phyloP scores from a whole-genome alignment of 1,140 invertebrate species.

The Formica selysi region DNA sequence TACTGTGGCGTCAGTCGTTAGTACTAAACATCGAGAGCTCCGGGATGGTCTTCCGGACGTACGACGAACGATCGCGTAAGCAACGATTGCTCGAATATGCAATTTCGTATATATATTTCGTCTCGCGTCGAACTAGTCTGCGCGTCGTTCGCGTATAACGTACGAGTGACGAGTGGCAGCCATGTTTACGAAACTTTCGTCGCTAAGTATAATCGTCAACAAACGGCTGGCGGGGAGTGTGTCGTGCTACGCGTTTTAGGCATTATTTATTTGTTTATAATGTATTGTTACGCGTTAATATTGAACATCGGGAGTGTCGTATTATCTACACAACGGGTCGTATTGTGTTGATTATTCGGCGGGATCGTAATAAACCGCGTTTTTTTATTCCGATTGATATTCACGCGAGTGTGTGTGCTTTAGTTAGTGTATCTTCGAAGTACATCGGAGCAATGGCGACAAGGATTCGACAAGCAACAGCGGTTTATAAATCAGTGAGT shows the following conservation, averaged over 20 bases:
- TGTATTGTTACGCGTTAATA: neutral
- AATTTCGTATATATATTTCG: no score
- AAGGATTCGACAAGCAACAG: neutral
- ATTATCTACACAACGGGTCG: neutral
- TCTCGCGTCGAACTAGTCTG: no score
- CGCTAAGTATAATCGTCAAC: no score
- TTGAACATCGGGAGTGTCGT: neutral
- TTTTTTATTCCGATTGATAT: constrained; percentile 11
- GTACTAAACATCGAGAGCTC: no score
- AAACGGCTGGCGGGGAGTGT: neutral
- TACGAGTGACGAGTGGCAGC: no score
- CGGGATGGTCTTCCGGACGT: no score
- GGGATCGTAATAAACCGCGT: constrained; percentile 21
- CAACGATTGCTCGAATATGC: no score
- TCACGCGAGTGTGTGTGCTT: neutral
- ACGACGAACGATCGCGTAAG: no score
- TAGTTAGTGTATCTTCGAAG: neutral
- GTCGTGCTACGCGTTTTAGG: neutral
- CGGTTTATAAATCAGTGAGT: neutral
- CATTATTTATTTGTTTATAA: neutral
- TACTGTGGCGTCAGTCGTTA: no score
- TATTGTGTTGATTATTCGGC: constrained; percentile 4
- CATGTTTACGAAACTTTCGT: no score
- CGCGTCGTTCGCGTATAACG: no score
- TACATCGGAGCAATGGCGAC: neutral